Conservation (phyloP, 2,113 vertebrate genomes). For the Caretta caretta region DNA sequence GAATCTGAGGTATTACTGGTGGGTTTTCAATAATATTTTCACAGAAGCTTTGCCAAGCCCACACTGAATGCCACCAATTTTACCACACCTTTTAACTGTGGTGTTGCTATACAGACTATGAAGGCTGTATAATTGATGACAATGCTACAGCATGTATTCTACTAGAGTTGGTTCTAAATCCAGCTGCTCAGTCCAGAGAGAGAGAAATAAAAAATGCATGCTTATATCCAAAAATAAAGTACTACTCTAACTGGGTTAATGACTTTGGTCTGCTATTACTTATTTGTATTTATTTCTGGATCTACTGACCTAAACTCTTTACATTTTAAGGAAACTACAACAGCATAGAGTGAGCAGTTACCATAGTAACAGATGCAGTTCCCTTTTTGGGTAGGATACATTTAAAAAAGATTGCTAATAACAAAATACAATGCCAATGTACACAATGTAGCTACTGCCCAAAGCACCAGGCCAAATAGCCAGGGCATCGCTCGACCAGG, state of each 20-base stretch:
- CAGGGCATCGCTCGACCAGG: neutral
- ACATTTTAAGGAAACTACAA: too few species aligned
- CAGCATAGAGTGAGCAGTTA: neutral
- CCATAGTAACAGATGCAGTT: neutral
- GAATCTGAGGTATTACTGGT: neutral
- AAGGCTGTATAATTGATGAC: constrained; percentile 24
- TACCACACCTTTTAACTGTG: neutral
- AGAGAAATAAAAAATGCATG: constrained; percentile 15
- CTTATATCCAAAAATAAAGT: constrained; percentile 27
- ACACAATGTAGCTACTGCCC: neutral
- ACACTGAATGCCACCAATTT: neutral
- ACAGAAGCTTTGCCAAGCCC: neutral
- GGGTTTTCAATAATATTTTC: neutral
- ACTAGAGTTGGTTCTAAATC: neutral
- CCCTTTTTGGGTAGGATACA: neutral
- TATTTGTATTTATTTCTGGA: neutral
- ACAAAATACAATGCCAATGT: neutral
- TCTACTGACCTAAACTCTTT: neutral
- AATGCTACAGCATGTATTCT: neutral
- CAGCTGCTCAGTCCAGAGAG: neutral
- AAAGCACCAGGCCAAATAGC: neutral
- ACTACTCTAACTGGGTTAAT: constrained; percentile 24
- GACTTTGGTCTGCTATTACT: neutral
- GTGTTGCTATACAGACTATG: neutral
- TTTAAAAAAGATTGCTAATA: neutral